phyloP scores from a whole-genome alignment of 2,113 vertebrate genomes.

The Furnarius figulus region DNA sequence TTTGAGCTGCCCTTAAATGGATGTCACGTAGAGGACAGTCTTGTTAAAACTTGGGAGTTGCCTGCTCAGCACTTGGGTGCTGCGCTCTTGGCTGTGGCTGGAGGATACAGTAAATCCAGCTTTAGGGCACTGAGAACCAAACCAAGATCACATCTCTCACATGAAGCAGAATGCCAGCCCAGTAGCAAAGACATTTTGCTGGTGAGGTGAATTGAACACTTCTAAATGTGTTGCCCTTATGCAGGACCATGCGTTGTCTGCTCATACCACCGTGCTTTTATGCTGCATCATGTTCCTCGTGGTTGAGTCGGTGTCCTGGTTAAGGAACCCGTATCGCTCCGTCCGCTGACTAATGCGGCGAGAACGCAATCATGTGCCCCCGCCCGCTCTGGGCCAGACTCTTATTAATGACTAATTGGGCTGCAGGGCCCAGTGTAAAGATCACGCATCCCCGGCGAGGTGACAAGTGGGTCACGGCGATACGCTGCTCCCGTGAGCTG shows the following conservation, averaged over 20 bases:
- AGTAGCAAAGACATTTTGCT: background rate
- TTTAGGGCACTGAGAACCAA: background rate
- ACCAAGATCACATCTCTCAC: background rate
- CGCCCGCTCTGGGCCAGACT: background rate
- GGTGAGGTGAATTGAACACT: background rate
- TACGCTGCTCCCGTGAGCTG: accelerated
- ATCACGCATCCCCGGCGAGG: background rate
- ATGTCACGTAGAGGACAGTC: slow-evolving; percentile 40
- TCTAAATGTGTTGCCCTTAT: background rate
- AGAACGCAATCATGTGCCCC: background rate
- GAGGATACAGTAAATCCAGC: background rate
- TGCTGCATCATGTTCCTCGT: slow-evolving; percentile 18
- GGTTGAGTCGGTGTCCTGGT: background rate
- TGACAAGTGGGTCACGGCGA: accelerated
- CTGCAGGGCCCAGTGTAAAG: background rate
- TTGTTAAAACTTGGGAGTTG: slow-evolving; percentile 43
- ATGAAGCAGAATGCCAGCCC: background rate
- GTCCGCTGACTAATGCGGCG: background rate
- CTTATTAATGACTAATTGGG: background rate
- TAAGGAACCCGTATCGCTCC: accelerated
- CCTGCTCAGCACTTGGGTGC: slow-evolving; percentile 7
- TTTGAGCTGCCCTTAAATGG: slow-evolving; percentile 16
- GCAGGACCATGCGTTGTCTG: background rate
- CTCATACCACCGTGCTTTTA: background rate
- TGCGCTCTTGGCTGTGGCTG: background rate